phyloP scores from a whole-genome alignment of 1,140 invertebrate genomes.

The Drosophila nikananu region DNA sequence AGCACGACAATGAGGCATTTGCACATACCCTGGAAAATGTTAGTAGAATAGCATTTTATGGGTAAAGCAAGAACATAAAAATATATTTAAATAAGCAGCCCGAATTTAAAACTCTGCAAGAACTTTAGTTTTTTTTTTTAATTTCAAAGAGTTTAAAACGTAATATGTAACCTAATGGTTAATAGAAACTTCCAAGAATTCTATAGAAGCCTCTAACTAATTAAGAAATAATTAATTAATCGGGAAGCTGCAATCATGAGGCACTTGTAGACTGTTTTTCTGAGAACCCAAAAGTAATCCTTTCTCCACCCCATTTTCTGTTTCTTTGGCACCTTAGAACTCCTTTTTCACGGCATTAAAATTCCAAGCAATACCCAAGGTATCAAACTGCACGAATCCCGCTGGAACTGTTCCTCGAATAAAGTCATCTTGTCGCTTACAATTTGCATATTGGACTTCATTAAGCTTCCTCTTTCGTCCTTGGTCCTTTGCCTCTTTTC shows the following conservation, averaged over 20 bases:
- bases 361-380: not conserved
- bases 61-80: not conserved
- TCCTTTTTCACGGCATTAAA: not conserved
- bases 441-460: conserved; percentile 81
- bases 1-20: conserved; percentile 47
- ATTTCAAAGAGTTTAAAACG: no score
- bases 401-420: conserved; percentile 20
- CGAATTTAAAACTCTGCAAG: not conserved
- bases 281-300: not conserved
- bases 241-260: not conserved
- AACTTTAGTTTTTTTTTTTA: not conserved
- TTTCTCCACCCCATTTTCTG: no score
- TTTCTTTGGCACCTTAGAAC: not conserved
- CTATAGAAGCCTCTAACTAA: not conserved
- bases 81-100: rapidly evolving
- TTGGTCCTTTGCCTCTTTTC: not conserved
- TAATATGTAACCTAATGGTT: not conserved
- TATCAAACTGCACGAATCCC: not conserved
- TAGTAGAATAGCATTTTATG: not conserved
- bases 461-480: conserved; percentile 44
- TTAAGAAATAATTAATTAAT: not conserved
- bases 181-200: not conserved
- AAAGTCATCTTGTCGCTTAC: conserved; percentile 37
- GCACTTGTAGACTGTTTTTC: not conserved
- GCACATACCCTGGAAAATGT: not conserved